Base-by-base conservation (phyloP, 2,113 vertebrate species). In the Actenoides lindsayi region DNA sequence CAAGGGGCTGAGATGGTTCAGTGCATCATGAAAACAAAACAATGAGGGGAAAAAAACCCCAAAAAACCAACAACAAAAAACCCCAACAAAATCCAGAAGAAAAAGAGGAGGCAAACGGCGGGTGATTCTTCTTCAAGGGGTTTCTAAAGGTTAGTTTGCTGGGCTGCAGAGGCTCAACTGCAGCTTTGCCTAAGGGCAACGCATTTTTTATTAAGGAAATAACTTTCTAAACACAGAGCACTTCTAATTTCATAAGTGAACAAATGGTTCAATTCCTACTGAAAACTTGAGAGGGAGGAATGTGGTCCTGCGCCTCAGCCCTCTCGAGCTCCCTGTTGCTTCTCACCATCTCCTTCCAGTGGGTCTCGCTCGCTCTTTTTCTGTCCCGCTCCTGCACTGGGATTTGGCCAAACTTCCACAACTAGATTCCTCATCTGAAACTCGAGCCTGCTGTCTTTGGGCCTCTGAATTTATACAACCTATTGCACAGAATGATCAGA, bases 401-500 rank as follows among this genome's bases (percentile, higher is more conserved):
- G 83, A 80, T 94, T 96, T 92, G 89, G 84, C 94, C 89, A 89
- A 67, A 96, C 70, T 96, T 96, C 68, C 39, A 91, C 54, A 83
- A 89, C 78, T 17, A 91, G 77, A 88, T 71, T 90, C 83, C 95
- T 96, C 89, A 60, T 94, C 83, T 93, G 96, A 95, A 98, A 97
- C 60, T 50, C 6, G 85, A 96, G 87, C 94, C 82, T 90, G 83
- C 86, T 96, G 91, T 73, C 87, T 92, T 93, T 80, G 91, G 91
- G 73, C 79, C 93, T 90, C 94, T 84, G 84, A 94, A 97, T 97
- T 97, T 94, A 94, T 90, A 94, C 89, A 90, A 85, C 95, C 83
- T 65, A 94, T 88, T 91, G 82, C 88, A 85, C 30, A 57, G 88
- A 92, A 91, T n/a, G 96, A 95, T 91, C 80, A 85, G 91, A 78